Percentiles rank a stretch among this genome's conserved stretches.
Evolutionary conservation across 2,888 invertebrate genomes (phyloP).

Genomic region (Nycteola revayana): DNA sequence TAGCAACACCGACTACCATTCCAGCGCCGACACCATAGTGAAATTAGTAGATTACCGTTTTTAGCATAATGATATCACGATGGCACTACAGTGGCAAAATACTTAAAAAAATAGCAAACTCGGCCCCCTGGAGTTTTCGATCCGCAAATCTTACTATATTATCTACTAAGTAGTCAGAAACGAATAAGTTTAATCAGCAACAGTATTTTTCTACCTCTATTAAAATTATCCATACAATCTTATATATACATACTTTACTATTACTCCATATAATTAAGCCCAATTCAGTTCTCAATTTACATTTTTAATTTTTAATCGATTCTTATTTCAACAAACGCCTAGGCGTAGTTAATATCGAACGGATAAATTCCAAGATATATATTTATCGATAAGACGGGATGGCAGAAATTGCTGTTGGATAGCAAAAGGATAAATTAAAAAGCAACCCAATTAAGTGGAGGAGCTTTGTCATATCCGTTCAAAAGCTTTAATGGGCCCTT

Average conservation of each 20-base stretch:
- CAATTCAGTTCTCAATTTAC: conserved; percentile 9
- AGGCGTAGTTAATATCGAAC: conserved; percentile 12
- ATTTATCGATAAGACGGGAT: conserved; percentile 26
- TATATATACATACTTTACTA: conserved; percentile 3
- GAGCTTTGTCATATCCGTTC: conserved; percentile 63
- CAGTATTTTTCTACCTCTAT: too few species aligned
- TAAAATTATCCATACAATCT: not conserved
- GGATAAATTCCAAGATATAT: conserved; percentile 25
- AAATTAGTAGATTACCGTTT: too few species aligned
- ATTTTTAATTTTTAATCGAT: conserved; percentile 17
- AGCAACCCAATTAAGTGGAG: conserved; percentile 63
- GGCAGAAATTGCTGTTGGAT: conserved; percentile 34
- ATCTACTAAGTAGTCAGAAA: too few species aligned
- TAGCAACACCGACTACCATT: too few species aligned
- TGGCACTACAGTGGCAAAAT: too few species aligned
- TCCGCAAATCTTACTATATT: too few species aligned
- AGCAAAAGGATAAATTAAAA: conserved; percentile 60
- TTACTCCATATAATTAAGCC: conserved; percentile 2
- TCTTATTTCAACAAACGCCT: conserved; percentile 7
- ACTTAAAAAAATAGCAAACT: too few species aligned
- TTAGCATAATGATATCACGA: too few species aligned
- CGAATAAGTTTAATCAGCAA: too few species aligned
- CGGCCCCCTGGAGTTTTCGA: too few species aligned
- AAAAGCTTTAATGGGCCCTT: conserved; percentile 56
- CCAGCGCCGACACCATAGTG: too few species aligned